Percentiles rank a stretch among this genome's conserved stretches.
Evolutionary conservation across 53 echinoderm and acorn worm species (phyloP).

Genomic region (Luidia sarsii): DNA sequence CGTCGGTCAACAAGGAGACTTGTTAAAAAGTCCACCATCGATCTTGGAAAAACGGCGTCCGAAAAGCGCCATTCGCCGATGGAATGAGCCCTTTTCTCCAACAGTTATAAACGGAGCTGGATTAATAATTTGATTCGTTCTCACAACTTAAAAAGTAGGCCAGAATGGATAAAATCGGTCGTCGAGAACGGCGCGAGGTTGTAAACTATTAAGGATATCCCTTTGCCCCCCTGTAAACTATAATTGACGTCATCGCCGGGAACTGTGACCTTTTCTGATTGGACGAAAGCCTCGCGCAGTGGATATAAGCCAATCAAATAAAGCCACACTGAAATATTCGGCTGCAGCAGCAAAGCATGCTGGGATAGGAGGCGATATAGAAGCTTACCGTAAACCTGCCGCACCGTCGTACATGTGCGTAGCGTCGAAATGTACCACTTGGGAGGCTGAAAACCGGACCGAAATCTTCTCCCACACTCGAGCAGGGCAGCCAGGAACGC

Average conservation of each 20-base stretch:
- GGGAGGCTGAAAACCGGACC: not conserved
- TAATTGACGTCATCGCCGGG: slow-evolving; percentile 42
- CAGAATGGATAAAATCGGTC: too few species aligned
- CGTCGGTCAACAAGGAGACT: too few species aligned
- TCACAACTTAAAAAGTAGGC: too few species aligned
- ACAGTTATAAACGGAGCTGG: too few species aligned
- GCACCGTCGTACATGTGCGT: slow-evolving; percentile 18
- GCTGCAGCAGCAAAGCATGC: slow-evolving; percentile 17
- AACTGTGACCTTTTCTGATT: slow-evolving; percentile 29
- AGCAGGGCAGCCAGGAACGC: slow-evolving; percentile 14
- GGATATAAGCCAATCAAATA: slow-evolving; percentile 33
- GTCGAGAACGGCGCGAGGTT: too few species aligned
- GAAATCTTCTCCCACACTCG: not conserved
- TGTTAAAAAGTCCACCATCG: not conserved
- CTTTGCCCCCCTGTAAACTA: not conserved
- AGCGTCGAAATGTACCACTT: slow-evolving; percentile 14
- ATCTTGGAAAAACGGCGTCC: too few species aligned
- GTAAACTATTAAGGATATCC: slow-evolving; percentile 5
- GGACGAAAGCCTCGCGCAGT: slow-evolving; percentile 8
- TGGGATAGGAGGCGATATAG: slow-evolving; percentile 22
- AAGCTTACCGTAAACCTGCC: too few species aligned
- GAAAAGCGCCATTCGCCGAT: too few species aligned
- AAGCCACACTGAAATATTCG: slow-evolving; percentile 42
- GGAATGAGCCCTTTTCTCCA: too few species aligned
- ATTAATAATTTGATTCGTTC: too few species aligned